Base-by-base conservation (phyloP, 2,797 vertebrate species). In the Melanotaenia boesemani region DNA sequence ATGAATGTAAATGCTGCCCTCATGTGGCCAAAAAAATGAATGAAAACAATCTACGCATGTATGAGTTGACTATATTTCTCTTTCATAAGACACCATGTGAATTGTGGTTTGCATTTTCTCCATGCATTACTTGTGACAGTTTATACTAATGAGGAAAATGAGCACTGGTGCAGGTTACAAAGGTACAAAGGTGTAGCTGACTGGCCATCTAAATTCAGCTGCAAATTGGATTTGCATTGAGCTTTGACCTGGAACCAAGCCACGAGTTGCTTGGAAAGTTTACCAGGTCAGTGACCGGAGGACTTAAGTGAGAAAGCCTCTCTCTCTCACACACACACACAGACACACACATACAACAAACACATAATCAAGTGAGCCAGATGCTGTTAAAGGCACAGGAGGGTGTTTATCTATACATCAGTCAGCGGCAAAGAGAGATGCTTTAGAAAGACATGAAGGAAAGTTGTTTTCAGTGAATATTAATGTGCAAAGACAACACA, bases 221-320 rank as follows among this genome's bases (percentile, higher is more conserved):
- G 44, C 54, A 90, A 88, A 91, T 87, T 78, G 85, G 87, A 91
- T 93, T 91, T 88, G 71, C 74, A 82, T 80, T 77, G 79, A 87
- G 76, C 73, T 79, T 32, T 83, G 81, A 89, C 69, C 67, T 65
- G 72, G 58, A 86, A 67, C 75, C 67, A 74, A 86, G 81, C 75
- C 83, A 87, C 77, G 77, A 74, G 77, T 87, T 86, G 77, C 83
- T 69, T 76, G 71, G 68, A 85, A 82, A 89, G 89, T 88, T 86
- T 82, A 91, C 68, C 76, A 77, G 90, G 90, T 92, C 87, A 86
- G 36, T 87, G 89, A 87, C 86, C 73, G 24, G 62, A 79, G 81
- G 80, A 77, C 56, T 87, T 85, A 71, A 73, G 70, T 67, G 76
- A 80, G 76, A 83, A 87, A 84, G 69, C 76, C 78, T 85, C 70